Conservation (phyloP, 2,888 invertebrate genomes). For the Spodoptera littoralis region DNA sequence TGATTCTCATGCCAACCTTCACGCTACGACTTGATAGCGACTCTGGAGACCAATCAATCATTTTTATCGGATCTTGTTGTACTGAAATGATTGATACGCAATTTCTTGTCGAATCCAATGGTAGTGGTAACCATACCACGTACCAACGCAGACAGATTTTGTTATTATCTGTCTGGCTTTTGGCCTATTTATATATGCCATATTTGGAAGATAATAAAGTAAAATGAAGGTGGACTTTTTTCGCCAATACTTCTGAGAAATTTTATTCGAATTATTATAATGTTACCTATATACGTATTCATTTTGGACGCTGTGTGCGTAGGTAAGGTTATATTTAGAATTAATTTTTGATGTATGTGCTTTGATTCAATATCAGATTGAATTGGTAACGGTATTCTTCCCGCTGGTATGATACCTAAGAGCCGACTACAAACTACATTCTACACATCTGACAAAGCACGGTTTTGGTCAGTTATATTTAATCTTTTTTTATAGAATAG, state of each 20-base stretch:
- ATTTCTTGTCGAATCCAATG: constrained; percentile 35
- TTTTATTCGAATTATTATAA: constrained; percentile 2
- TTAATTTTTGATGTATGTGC: no score
- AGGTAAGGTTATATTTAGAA: no score
- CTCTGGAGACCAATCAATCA: constrained; percentile 46
- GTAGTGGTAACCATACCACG: no score
- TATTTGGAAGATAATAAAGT: constrained; percentile 5
- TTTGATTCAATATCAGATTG: no score
- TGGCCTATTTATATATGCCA: constrained; percentile 15
- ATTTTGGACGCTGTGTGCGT: no score
- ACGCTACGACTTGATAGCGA: constrained; percentile 32
- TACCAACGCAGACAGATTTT: constrained; percentile 30
- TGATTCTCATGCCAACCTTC: constrained; percentile 27
- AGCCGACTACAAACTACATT: no score
- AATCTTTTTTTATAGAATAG: no score
- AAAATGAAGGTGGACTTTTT: constrained; percentile 1
- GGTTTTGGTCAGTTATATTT: no score
- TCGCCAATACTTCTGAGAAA: not conserved
- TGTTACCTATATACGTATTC: no score
- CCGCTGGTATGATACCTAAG: no score
- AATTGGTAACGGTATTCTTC: no score
- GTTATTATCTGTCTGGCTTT: constrained; percentile 37
- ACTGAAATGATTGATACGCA: constrained; percentile 41
- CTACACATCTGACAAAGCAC: no score
- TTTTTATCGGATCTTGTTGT: constrained; percentile 39